These are phyloP conservation scores for Xiphophorus couchianus DNA, from an alignment of 2,113 vertebrate genomes.

Conservation along the genomic window DNA sequence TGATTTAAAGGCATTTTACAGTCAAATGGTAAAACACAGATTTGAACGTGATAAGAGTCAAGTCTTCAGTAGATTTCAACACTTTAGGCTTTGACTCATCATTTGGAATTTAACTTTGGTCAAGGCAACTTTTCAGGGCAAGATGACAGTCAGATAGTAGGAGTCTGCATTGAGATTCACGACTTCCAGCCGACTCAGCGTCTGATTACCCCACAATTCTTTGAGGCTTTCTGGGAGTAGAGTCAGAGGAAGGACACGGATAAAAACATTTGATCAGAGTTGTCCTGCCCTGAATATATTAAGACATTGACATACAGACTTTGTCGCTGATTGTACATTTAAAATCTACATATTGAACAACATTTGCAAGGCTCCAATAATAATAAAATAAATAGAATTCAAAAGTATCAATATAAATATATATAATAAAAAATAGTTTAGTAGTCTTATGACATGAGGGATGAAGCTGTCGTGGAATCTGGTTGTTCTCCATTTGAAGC, in stretches of 20 bases:
- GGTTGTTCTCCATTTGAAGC: too few relatives aligned
- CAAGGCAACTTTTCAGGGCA: slow-evolving; percentile 27
- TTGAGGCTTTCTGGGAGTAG: slow-evolving; percentile 44
- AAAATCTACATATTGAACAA: too few relatives aligned
- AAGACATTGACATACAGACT: too few relatives aligned
- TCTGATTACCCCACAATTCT: slow-evolving; percentile 55
- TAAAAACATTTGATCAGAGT: slow-evolving; percentile 60
- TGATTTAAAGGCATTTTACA: slow-evolving; percentile 14
- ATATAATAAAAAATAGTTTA: too few relatives aligned
- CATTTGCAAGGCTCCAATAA: too few relatives aligned
- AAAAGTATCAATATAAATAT: too few relatives aligned
- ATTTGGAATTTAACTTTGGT: slow-evolving; percentile 39
- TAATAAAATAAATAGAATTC: too few relatives aligned
- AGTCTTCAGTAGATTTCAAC: slow-evolving; percentile 9
- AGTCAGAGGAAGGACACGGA: slow-evolving; percentile 66
- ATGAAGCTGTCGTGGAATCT: too few relatives aligned
- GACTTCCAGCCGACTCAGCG: slow-evolving; percentile 38
- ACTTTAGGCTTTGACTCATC: neutral
- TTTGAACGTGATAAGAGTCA: neutral
- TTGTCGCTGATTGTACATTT: too few relatives aligned
- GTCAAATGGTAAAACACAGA: neutral
- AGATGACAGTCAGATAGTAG: slow-evolving; percentile 8
- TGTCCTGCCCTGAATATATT: slow-evolving; percentile 46
- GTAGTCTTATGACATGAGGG: too few relatives aligned
- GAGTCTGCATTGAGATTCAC: slow-evolving; percentile 2